Base-by-base conservation (phyloP, 2,113 vertebrate genomes). In the Catharus fuscescens region DNA sequence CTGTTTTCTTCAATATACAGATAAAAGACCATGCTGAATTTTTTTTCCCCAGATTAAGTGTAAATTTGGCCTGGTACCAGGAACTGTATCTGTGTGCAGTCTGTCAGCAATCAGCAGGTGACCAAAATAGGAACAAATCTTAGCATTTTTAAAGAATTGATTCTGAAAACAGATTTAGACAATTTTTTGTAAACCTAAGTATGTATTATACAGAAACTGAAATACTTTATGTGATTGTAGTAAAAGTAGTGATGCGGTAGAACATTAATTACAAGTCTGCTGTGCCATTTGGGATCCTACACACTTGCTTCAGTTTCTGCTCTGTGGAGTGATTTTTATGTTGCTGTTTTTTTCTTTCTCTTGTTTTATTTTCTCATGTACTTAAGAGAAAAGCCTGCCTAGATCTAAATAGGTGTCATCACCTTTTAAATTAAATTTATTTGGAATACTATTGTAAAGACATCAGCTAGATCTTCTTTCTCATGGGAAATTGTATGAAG, bases 41-140 rank as follows among this genome's bases (percentile, higher is more conserved):
- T 60, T 14, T 25, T 25, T 19, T 4, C 1, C 18, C 9, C 12
- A 20, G 69, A 67, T 78, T 52, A 90, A 71, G 60, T 67, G 44
- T 71, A 69, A 56, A 44, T 86, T 92, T 96, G 94, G 83, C 88
- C 28, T 81, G 15, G 18, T 83, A 72, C 91, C 83, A 81, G 61
- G 32, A 81, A 15, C 60, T 93, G 29, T 90, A 52, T 90, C 76
- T 66, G 36, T 73, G 45, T 70, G 31, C 69, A 71, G 77, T 91
- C 83, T 95, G 80, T 81, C 70, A 88, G 16, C 92, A 76, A 10
- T 44, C 81, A 86, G n/a, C 42, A 91, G 61, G 78, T 78, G 25
- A 91, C 80, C 36, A 50, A 81, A 89, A 89, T n/a, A 83, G 47
- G 89, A 76, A 76, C 4, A 72, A 72, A 81, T 72, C 24, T 64